A percentile compares a stretch with the other conserved stretches of the same genome.
Conservation (phyloP, 1,140 invertebrate genomes). For the Bradynema listronoti region DNA sequence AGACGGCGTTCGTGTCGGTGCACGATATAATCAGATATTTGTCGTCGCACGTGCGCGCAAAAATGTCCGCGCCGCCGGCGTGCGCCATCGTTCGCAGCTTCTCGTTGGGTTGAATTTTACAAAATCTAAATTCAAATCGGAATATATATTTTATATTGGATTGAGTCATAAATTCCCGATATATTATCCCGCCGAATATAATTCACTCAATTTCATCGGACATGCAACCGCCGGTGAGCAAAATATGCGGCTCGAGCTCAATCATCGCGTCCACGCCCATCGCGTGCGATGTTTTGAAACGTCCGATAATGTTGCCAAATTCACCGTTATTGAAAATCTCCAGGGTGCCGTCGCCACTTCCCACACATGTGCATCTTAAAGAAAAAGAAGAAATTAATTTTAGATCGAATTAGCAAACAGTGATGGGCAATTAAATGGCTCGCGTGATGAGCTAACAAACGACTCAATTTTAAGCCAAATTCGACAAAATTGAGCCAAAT, state of each 20-base stretch:
- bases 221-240: conserved; percentile 19
- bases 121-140: conserved; percentile 25
- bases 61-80: conserved; percentile 22
- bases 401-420: too few relatives aligned
- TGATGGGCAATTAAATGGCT: too few relatives aligned
- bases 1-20: too few relatives aligned
- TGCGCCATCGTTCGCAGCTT: conserved; percentile 4
- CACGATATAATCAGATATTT: too few relatives aligned
- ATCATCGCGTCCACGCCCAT: conserved; percentile 28
- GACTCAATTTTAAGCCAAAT: too few relatives aligned
- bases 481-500: too few relatives aligned
- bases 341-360: conserved; percentile 20
- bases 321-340: conserved; percentile 31
- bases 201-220: conserved; percentile 26
- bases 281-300: conserved; percentile 24
- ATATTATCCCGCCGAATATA: background rate
- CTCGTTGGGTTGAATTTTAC: conserved; percentile 29
- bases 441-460: too few relatives aligned
- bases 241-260: conserved; percentile 12
- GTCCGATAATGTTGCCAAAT: conserved; percentile 29
- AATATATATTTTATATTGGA: background rate
- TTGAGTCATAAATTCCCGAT: conserved; percentile 9
- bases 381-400: too few relatives aligned
- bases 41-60: conserved; percentile 26
- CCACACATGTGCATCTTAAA: conserved; percentile 27